These are phyloP conservation scores for Charaxes varanes DNA, from an alignment of 1,140 invertebrate genomes.

Conservation along the genomic window DNA sequence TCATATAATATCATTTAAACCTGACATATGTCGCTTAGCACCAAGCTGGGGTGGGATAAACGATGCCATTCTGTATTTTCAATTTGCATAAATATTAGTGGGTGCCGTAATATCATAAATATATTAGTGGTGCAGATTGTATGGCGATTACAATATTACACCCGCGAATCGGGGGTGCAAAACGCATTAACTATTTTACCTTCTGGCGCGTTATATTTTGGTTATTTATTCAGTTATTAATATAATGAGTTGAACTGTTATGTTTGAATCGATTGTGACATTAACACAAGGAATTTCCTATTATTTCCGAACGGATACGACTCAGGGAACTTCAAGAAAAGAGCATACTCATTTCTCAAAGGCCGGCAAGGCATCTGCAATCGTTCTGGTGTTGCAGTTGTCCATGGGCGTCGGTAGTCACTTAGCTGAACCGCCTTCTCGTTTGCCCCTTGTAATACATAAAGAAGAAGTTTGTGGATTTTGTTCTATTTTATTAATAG, in stretches of 20 bases:
- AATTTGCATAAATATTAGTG: slow-evolving; percentile 74
- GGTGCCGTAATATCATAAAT: slow-evolving; percentile 67
- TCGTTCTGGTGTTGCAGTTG: no score
- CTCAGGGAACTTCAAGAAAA: no score
- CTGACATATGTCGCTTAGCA: slow-evolving; percentile 48
- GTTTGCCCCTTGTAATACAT: no score
- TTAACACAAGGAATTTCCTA: no score
- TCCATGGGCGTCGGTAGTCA: no score
- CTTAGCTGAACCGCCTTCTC: no score
- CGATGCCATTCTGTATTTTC: slow-evolving; percentile 66
- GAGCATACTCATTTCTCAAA: no score
- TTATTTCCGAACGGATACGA: no score
- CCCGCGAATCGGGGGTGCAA: slow-evolving; percentile 32
- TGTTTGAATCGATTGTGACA: background rate
- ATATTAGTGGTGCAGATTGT: slow-evolving; percentile 72
- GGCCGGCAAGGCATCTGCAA: no score
- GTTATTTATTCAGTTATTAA: slow-evolving; percentile 10
- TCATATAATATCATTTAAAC: slow-evolving; percentile 25
- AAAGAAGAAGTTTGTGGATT: no score
- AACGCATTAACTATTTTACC: slow-evolving; percentile 28
- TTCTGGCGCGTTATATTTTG: slow-evolving; percentile 4
- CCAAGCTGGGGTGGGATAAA: slow-evolving; percentile 47
- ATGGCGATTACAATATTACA: slow-evolving; percentile 69
- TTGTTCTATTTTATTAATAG: no score
- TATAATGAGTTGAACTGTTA: slow-evolving; percentile 7